Base-by-base conservation (phyloP, 2,113 vertebrate species). In the Mobula birostris region DNA sequence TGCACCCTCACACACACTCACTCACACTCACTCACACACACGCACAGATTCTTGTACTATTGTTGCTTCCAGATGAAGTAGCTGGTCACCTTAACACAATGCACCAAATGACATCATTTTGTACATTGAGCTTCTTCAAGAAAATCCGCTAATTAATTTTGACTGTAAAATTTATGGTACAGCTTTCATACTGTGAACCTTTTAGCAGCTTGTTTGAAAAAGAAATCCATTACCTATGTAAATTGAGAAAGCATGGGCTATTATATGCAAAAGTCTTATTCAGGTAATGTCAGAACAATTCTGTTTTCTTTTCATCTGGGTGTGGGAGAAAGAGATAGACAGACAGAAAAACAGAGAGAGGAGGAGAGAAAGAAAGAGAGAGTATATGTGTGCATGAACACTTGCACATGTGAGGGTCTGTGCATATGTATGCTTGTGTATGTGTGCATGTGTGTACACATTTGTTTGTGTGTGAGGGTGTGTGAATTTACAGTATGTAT, bases 181-280 rank as follows among this genome's bases (percentile, higher is more conserved):
- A 29, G 9, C 7, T 90, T 90, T 90, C 85, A 66, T 61, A n/a
- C 8, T 66, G 15, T 90, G 61, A 90, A 90, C 85, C 32, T 66
- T 66, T 90, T 19, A 90, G 40, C 61, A 90, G 61, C 66, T 90
- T 90, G 85, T 66, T 90, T 90, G 61, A 90, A 68, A n/a, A 90
- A 32, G n/a, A 66, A 63, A 63, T 90, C 61, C 61, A 90, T 90
- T 63, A 66, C 66, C 29, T 32, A 5, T 19, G 85, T 63, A 63
- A 88, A 32, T n/a, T 90, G 61, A 90, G 66, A n/a, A 9, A 14
- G 15, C 66, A 15, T 61, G 27, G 19, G 19, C 7, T 32, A 68
- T 66, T 19, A 36, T 90, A 29, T 19, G 61, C 12, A 27, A 63
- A n/a, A 61, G 7, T 14, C 27, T 1, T 5, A 58, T 88, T 56